A percentile compares a stretch with the other conserved stretches of the same genome.
Evolutionary conservation across 2,888 invertebrate genomes (phyloP).

Genomic region (Rugalucina vietnamica): DNA sequence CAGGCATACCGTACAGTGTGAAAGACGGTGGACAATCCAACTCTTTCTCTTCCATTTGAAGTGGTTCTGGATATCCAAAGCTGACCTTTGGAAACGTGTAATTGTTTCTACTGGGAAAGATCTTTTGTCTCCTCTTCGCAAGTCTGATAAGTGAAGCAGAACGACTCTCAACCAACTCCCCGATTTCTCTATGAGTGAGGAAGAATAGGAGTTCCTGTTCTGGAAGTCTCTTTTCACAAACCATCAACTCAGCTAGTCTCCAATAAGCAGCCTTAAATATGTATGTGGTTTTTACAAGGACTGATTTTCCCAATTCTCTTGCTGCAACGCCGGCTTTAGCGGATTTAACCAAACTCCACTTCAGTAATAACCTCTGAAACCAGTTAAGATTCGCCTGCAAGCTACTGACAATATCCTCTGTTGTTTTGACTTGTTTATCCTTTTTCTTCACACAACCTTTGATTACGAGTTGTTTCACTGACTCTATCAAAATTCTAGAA

Average conservation of each 20-base stretch:
- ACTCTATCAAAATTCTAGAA: slow-evolving; percentile 62
- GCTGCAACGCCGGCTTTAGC: slow-evolving; percentile 87
- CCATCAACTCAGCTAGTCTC: slow-evolving; percentile 87
- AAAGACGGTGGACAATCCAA: slow-evolving; percentile 9
- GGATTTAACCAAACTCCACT: neutral
- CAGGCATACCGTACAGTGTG: slow-evolving; percentile 87
- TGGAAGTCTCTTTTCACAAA: slow-evolving; percentile 87
- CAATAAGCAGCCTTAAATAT: slow-evolving; percentile 87
- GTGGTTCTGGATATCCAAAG: neutral
- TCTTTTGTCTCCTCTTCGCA: slow-evolving; percentile 88
- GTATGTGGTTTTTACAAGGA: slow-evolving; percentile 84
- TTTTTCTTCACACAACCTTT: neutral
- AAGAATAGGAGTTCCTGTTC: slow-evolving; percentile 88
- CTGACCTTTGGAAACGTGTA: neutral
- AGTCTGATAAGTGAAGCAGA: slow-evolving; percentile 86
- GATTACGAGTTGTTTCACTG: slow-evolving; percentile 85
- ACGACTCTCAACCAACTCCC: slow-evolving; percentile 85
- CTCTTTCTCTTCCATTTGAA: neutral
- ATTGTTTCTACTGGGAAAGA: slow-evolving; percentile 83
- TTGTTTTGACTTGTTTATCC: neutral
- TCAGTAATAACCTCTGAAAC: neutral
- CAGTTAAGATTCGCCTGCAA: neutral
- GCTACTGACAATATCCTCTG: neutral
- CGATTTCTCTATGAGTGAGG: slow-evolving; percentile 88
- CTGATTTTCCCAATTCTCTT: slow-evolving; percentile 88